Conservation (phyloP, 2,888 invertebrate species). For the Bugulina stolonifera region DNA sequence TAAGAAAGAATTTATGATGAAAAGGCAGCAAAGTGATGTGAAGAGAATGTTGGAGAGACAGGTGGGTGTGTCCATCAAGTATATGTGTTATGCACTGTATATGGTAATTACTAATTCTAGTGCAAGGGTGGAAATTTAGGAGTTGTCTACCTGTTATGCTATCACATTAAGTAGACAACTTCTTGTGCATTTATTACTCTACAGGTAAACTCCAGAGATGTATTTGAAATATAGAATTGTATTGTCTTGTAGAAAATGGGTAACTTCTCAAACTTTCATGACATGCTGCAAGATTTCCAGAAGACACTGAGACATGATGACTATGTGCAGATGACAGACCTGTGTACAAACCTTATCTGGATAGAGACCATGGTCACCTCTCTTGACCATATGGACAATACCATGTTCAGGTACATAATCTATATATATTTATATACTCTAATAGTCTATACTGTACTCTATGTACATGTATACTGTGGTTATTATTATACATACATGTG, state of each 20-base stretch:
- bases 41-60: slow-evolving; percentile 33
- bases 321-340: slow-evolving; percentile 31
- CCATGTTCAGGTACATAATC: slow-evolving; percentile 30
- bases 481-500: no score
- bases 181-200: no score
- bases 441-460: no score
- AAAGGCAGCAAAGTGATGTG: slow-evolving; percentile 33
- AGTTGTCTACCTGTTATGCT: no score
- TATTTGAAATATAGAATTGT: no score
- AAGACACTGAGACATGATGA: slow-evolving; percentile 33
- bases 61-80: slow-evolving; percentile 29
- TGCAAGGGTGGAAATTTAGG: no score
- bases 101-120: no score
- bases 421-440: no score
- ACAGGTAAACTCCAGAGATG: no score
- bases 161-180: no score
- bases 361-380: slow-evolving; percentile 34
- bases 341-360: slow-evolving; percentile 35
- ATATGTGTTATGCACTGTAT: no score
- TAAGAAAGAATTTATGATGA: slow-evolving; percentile 35
- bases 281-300: slow-evolving; percentile 34
- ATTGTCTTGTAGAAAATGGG: slow-evolving; percentile 30
- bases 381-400: slow-evolving; percentile 33
- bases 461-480: no score
- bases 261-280: slow-evolving; percentile 33